A percentile compares a stretch with the other conserved stretches of the same genome.
Evolutionary conservation across 2,113 vertebrate species (phyloP).

Genomic region (Arizona elegans): DNA sequence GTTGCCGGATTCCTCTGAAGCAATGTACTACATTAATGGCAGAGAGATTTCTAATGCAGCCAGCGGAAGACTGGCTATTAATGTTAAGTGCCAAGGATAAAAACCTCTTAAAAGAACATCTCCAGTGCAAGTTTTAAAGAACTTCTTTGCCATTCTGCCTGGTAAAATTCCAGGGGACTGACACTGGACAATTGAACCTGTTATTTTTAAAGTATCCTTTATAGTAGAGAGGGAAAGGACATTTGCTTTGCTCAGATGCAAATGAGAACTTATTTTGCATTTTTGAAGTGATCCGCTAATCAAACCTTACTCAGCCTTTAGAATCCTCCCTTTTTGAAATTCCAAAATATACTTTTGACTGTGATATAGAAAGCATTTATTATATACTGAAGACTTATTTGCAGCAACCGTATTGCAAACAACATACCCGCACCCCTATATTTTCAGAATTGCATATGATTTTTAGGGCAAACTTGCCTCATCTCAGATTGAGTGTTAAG

Average conservation of each 20-base stretch:
- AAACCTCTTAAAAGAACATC: neutral
- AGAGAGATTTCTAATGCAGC: neutral
- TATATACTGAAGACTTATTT: neutral
- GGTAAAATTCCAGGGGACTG: neutral
- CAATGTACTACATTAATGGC: neutral
- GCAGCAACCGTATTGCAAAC: neutral
- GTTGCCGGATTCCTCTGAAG: neutral
- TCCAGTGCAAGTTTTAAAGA: neutral
- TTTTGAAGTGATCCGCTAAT: neutral
- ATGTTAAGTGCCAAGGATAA: neutral
- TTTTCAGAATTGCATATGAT: neutral
- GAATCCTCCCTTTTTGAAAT: neutral
- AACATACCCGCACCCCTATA: neutral
- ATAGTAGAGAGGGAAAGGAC: neutral
- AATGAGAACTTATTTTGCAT: neutral
- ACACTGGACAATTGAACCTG: neutral
- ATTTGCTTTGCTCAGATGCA: neutral
- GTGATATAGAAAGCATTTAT: neutral
- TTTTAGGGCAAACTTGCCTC: neutral
- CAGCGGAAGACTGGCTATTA: neutral
- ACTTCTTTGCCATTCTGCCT: neutral
- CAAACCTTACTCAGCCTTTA: neutral
- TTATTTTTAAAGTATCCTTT: neutral
- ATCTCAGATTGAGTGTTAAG: neutral
- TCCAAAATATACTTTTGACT: neutral